Base-by-base conservation (phyloP, 2,113 vertebrate species). In the Cheilinus undulatus region DNA sequence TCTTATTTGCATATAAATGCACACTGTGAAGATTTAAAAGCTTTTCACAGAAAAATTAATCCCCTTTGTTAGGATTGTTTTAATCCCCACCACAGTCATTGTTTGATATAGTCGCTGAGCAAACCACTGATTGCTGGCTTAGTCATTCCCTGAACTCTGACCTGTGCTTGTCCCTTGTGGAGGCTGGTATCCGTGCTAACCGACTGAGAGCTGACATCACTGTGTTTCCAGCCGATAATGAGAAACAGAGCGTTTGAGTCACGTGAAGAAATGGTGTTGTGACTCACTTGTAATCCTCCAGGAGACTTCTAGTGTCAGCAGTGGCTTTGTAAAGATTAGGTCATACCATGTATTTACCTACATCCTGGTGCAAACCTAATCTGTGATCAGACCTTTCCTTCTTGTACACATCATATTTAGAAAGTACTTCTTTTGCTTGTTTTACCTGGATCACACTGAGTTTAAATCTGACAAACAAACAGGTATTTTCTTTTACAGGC, bases 401-500 rank as follows among this genome's bases (percentile, higher is more conserved):
- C 15, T 3, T 17, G 7, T 17, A 6, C 14, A 15, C 32, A 34
- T n/a, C 32, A 34, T 10, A 34, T 34, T 32, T 32, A 32, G 32
- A 34, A 11, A 34, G 32, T 7, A 34, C 38, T 42, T 40, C 1
- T 40, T 40, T 40, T 10, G 32, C 19, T 19, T 17, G 15, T 42
- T 14, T 14, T 19, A 17, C 17, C 40, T 42, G 7, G 40, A 17
- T 42, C 19, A 54, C 34, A 24, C 7, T 27, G 2, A 52, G 15
- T 7, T 22, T 3, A 50, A 7, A 50, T 89, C 86, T 83, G 80
- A 56, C 43, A 67, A 49, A 11, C 78, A 84, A 80, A 76, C 4
- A 14, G 52, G 23, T 9, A 10, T 23, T 38, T 68, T 42, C 38
- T 26, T 59, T 32, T 36, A 43, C 20, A 46, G n/a, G n/a, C 27